Evolutionary conservation across 2,888 invertebrate genomes (phyloP), one percentile per base, ranked within the genome.

Genomic region (Teleogryllus oceanicus): DNA sequence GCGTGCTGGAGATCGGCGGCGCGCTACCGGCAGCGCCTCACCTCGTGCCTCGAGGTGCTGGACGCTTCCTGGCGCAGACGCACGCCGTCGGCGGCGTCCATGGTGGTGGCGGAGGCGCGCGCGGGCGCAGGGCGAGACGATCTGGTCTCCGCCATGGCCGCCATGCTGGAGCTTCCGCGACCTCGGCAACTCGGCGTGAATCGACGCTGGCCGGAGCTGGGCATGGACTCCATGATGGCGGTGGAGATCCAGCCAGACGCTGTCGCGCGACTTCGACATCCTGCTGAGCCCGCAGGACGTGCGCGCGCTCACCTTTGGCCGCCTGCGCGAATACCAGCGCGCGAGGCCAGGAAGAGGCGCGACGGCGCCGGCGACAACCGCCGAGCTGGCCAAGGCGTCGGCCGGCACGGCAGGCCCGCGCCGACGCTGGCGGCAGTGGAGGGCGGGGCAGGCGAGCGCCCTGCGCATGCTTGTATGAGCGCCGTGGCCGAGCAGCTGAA

Each of bases 161-260:
- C 24, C 24, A 24, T 24, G 24, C 24, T 82, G 90, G 91, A n/a
- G 91, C 83, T 89, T 93, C 82, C 89, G 91, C 84, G 93, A 93
- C 84, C 86, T 91, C 85, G 94, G 87, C 91, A 90, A 0, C 90
- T 92, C 1, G 93, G 93, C 76, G 89, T 81, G 49, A 83, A 50
- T 81, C 88, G n/a, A 89, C 88, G 50, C 88, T 99, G 2, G 94
- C 96, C 2, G 98, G 98, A 98, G 86, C 89, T 99, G 82, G 98
- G 98, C 62, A 94, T 99, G 92, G 98, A 99, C 88, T 98, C 98
- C 2, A 92, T 98, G 89, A 98, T 97, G 96, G 96, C 96, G 0
- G 96, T 98, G 0, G 98, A 99, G 88, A 96, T 99, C 83, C 97
- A 97, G 84, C 97, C 97, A 97, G 87, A 94, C 94, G 0, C 87